Evolutionary conservation across 2,113 vertebrate genomes (phyloP).

Genomic region (Takifugu bimaculatus): DNA sequence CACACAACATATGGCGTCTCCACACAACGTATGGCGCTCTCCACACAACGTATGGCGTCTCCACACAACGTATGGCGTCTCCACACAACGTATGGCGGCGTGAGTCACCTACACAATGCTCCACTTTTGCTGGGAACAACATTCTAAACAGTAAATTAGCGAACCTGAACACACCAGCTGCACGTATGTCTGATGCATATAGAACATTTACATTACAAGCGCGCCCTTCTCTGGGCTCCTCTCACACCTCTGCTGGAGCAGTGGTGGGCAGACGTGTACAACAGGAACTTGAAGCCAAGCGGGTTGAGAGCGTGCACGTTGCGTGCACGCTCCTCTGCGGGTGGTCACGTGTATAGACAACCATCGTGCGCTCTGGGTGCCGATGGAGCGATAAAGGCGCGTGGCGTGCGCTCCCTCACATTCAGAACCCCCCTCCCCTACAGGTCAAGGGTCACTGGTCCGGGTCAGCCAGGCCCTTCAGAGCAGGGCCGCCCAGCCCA

Average conservation of each 20-base stretch:
- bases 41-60: too few relatives aligned
- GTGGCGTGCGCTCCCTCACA: slow-evolving; percentile 70
- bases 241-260: slow-evolving; percentile 22
- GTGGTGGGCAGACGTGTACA: slow-evolving; percentile 6
- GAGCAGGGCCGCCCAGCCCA: slow-evolving; percentile 46
- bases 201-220: slow-evolving; percentile 64
- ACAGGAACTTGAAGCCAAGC: too few relatives aligned
- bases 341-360: slow-evolving; percentile 1
- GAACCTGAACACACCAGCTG: slow-evolving; percentile 62
- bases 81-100: too few relatives aligned
- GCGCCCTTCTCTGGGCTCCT: slow-evolving; percentile 36
- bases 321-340: neutral
- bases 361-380: slow-evolving; percentile 45
- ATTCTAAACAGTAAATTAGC: slow-evolving; percentile 74
- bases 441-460: slow-evolving; percentile 49
- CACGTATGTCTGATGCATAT: slow-evolving; percentile 60
- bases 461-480: slow-evolving; percentile 63
- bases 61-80: too few relatives aligned
- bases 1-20: too few relatives aligned
- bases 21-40: too few relatives aligned
- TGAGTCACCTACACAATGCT: slow-evolving; percentile 69
- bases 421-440: slow-evolving; percentile 65
- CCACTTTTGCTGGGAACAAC: slow-evolving; percentile 70
- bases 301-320: too few relatives aligned
- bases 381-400: slow-evolving; percentile 63